Base-by-base conservation (phyloP, 2,888 invertebrate genomes). In the Salpingus planirostris region DNA sequence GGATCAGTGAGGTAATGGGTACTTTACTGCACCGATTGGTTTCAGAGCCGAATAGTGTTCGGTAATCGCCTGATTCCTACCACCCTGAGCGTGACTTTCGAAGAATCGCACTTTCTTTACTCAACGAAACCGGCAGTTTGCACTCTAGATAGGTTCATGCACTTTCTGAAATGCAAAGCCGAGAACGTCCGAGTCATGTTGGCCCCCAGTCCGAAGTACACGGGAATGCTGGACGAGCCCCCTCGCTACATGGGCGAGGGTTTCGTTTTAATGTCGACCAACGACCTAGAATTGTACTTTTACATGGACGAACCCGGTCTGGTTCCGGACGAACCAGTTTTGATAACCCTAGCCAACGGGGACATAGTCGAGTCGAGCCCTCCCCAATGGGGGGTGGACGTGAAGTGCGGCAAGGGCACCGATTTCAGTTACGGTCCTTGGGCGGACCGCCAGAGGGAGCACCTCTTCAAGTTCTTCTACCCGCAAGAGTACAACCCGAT, bases 381-480 rank as follows among this genome's bases (percentile, higher is more conserved):
- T 6, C 95, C 95, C 0, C 88, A 91, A 47, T 91, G 92, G 89
- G 93, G 93, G 3, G 81, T 95, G 8, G 95, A 93, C 60, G 85
- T 95, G 31, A 93, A 92, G 62, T 90, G 92, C 59, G 88, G 92
- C 1, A 93, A 92, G 66, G 93, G 76, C 0, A 90, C 89, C 2
- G 90, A 93, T 57, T 89, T 98, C 52, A 95, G 93, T 63, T 98
- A 97, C 58, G 97, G 97, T 0, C 97, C 97, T 0, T 98, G 97
- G 97, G 97, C 96, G 2, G 97, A 98, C 60, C 74, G 95, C 29
- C 97, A 98, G 61, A 76, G 97, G 42, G 95, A 95, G 59, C 82
- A 89, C 64, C 69, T 98, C 15, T 96, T 90, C 66, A 89, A 82
- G 65, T 93, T 96, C 64, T 98, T 98, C 68, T 96, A 88, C 59